Percentiles rank a stretch among this genome's conserved stretches.
Evolutionary conservation across 2,888 invertebrate species (phyloP).

Genomic region (Acholoe squamosa): DNA sequence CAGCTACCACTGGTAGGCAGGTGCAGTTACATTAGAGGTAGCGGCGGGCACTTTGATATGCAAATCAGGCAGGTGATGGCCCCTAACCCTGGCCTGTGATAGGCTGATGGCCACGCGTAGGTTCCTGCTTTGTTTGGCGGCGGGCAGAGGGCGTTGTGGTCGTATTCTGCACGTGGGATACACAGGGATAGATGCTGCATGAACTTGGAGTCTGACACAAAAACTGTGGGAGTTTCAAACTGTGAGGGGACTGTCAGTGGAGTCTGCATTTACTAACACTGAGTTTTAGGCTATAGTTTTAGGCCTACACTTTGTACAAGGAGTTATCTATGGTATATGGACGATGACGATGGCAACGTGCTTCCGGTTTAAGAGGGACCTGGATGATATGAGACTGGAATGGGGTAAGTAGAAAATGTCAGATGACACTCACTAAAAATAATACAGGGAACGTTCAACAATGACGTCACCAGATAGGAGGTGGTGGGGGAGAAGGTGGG

Average conservation of each 20-base stretch:
- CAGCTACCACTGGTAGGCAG: constrained; percentile 4
- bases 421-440: no score
- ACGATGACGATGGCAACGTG: background rate
- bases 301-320: no score
- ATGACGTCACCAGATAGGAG: background rate
- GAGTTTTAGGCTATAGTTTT: no score
- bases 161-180: constrained; percentile 9
- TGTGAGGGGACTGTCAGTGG: no score
- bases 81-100: background rate
- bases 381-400: constrained; percentile 36
- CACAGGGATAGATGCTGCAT: no score
- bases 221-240: no score
- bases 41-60: background rate
- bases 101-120: constrained; percentile 17
- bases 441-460: background rate
- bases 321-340: background rate
- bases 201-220: no score
- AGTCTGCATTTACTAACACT: no score
- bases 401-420: constrained; percentile 55
- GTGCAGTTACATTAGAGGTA: background rate
- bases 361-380: background rate
- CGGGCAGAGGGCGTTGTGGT: background rate
- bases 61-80: constrained; percentile 21
- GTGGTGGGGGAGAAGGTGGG: background rate
- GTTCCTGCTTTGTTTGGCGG: background rate